Conservation (phyloP, 2,888 invertebrate genomes). For the Drosophila prolongata region DNA sequence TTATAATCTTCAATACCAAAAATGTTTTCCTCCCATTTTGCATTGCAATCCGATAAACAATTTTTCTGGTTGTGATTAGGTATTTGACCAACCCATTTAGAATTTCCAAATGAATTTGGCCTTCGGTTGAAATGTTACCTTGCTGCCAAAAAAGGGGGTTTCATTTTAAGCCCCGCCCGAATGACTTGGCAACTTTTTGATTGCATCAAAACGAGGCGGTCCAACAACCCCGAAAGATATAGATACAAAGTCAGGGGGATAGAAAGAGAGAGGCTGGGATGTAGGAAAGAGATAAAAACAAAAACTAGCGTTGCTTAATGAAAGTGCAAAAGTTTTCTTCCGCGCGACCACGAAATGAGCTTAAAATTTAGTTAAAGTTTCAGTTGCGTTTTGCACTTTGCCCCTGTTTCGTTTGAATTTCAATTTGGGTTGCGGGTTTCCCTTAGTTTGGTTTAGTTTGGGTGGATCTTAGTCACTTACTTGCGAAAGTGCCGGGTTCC, state of each 20-base stretch:
- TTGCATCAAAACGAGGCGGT: slow-evolving; percentile 49
- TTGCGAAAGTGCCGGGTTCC: slow-evolving; percentile 87
- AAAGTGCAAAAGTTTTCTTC: slow-evolving; percentile 64
- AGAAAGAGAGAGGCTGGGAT: neutral
- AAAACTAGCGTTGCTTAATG: slow-evolving; percentile 50
- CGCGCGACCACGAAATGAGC: slow-evolving; percentile 64
- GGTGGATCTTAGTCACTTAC: slow-evolving; percentile 79
- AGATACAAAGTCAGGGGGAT: neutral
- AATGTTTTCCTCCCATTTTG: neutral
- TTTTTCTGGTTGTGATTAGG: slow-evolving; percentile 6
- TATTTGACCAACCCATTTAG: slow-evolving; percentile 34
- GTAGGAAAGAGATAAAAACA: neutral
- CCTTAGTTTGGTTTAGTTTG: neutral
- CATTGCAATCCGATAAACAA: neutral
- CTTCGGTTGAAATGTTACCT: slow-evolving; percentile 40
- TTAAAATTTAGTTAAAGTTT: slow-evolving; percentile 67
- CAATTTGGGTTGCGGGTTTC: slow-evolving; percentile 42
- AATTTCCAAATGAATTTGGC: slow-evolving; percentile 53
- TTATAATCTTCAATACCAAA: neutral
- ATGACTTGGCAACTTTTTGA: slow-evolving; percentile 49
- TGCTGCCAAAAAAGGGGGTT: slow-evolving; percentile 45
- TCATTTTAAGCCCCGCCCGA: slow-evolving; percentile 13
- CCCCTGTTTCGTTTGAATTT: slow-evolving; percentile 46
- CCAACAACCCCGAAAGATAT: slow-evolving; percentile 21
- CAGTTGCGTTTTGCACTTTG: slow-evolving; percentile 35